Evolutionary conservation across 2,797 vertebrate species (phyloP).

Genomic region (Sciaenops ocellatus): DNA sequence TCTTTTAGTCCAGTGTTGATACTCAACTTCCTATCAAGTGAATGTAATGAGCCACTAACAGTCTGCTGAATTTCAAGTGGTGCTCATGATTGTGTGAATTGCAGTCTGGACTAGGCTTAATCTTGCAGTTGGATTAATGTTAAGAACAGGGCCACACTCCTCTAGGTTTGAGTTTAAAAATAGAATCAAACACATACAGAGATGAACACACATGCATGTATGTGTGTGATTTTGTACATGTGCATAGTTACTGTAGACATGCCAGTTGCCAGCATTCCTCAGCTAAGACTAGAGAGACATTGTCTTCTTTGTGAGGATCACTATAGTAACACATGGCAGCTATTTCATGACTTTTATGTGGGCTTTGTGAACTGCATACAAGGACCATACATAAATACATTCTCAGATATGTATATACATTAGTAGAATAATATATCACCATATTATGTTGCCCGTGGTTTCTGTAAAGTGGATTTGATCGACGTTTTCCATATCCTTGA

Average conservation of each 20-base stretch:
- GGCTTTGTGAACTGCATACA: slow-evolving; percentile 35
- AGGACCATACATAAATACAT: slow-evolving; percentile 44
- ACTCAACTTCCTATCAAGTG: slow-evolving; percentile 64
- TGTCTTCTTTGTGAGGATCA: slow-evolving; percentile 34
- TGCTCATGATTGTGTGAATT: slow-evolving; percentile 33
- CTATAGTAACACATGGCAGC: slow-evolving; percentile 47
- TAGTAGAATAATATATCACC: not conserved
- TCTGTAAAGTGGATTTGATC: slow-evolving; percentile 7
- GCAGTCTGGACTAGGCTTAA: slow-evolving; percentile 19
- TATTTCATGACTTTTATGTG: slow-evolving; percentile 30
- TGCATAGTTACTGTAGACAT: slow-evolving; percentile 17
- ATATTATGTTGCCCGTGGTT: not conserved
- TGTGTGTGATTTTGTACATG: slow-evolving; percentile 44
- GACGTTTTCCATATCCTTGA: slow-evolving; percentile 31
- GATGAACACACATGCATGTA: slow-evolving; percentile 31
- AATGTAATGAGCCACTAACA: slow-evolving; percentile 64
- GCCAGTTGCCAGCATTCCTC: slow-evolving; percentile 70
- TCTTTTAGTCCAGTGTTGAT: slow-evolving; percentile 59
- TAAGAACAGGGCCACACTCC: slow-evolving; percentile 4
- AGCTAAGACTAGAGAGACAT: slow-evolving; percentile 43
- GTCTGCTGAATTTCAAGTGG: slow-evolving; percentile 53
- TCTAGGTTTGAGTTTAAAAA: slow-evolving; percentile 49
- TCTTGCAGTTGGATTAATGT: slow-evolving; percentile 32
- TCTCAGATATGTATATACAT: not conserved
- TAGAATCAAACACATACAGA: slow-evolving; percentile 45